Evolutionary conservation across 2,888 invertebrate species (phyloP).

Genomic region (Tinea trinotella): DNA sequence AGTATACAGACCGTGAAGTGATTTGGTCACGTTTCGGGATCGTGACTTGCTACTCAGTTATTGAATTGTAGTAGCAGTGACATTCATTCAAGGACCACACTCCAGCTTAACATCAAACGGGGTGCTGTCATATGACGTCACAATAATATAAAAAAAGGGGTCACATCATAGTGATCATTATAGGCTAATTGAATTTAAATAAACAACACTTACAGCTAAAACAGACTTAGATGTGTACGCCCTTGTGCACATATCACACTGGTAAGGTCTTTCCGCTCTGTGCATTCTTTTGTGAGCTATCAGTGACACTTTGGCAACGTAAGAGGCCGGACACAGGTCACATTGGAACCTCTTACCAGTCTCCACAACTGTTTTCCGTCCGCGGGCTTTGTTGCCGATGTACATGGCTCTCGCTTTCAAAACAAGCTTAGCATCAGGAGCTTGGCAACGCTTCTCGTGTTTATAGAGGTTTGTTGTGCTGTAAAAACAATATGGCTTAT

Average conservation of each 20-base stretch:
- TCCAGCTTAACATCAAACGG: too few relatives aligned
- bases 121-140: too few relatives aligned
- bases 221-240: slow-evolving; percentile 44
- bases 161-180: too few relatives aligned
- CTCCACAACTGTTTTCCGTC: slow-evolving; percentile 30
- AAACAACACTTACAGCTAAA: slow-evolving; percentile 35
- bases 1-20: too few relatives aligned
- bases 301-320: slow-evolving; percentile 32
- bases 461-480: slow-evolving; percentile 56
- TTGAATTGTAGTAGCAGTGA: too few relatives aligned
- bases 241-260: slow-evolving; percentile 36
- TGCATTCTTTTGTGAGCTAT: slow-evolving; percentile 43
- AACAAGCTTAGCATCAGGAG: slow-evolving; percentile 37
- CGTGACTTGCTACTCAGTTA: too few relatives aligned
- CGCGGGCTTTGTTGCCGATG: slow-evolving; percentile 43
- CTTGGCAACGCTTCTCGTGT: slow-evolving; percentile 53
- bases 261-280: slow-evolving; percentile 43
- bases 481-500: slow-evolving; percentile 19
- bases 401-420: slow-evolving; percentile 44
- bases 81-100: too few relatives aligned
- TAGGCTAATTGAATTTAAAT: too few relatives aligned
- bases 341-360: slow-evolving; percentile 31
- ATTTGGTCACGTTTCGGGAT: too few relatives aligned
- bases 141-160: too few relatives aligned
- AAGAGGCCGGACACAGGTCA: slow-evolving; percentile 38